Conservation (phyloP, 1,140 invertebrate genomes). For the Eriocheir sinensis region DNA sequence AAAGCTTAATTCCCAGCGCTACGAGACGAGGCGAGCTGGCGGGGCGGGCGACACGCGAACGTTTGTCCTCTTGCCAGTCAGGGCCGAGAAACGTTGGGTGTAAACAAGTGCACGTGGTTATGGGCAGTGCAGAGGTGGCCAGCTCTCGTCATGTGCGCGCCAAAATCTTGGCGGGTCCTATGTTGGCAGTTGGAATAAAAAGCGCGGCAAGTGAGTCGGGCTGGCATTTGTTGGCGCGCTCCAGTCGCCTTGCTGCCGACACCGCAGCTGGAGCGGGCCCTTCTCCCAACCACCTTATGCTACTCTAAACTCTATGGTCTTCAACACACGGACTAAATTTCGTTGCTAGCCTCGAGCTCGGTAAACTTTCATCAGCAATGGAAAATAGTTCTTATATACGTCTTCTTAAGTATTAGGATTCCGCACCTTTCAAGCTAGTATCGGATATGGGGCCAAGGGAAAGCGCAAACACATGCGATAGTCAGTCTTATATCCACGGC, state of each 20-base stretch:
- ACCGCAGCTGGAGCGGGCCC: constrained; percentile 78
- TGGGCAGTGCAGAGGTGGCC: constrained; percentile 77
- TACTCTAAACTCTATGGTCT: constrained; percentile 75
- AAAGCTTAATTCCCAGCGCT: constrained; percentile 39
- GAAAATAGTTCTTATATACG: constrained; percentile 79
- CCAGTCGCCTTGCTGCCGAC: constrained; percentile 79
- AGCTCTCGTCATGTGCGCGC: constrained; percentile 78
- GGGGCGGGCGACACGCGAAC: constrained; percentile 68
- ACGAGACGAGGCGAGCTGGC: constrained; percentile 34
- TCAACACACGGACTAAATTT: constrained; percentile 76
- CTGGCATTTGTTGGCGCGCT: constrained; percentile 79
- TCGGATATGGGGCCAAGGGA: constrained; percentile 79
- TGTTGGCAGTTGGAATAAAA: constrained; percentile 79
- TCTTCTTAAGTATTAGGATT: constrained; percentile 79
- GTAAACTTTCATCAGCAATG: constrained; percentile 78
- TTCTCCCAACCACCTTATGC: constrained; percentile 68
- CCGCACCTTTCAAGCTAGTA: constrained; percentile 77
- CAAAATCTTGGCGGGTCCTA: constrained; percentile 79
- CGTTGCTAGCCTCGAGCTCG: constrained; percentile 59
- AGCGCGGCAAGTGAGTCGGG: constrained; percentile 79
- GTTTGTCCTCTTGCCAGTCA: constrained; percentile 75
- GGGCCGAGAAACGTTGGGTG: constrained; percentile 77
- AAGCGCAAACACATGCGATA: constrained; percentile 75
- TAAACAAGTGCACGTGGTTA: constrained; percentile 78
- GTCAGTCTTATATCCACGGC: constrained; percentile 72